phyloP scores from a whole-genome alignment of 2,888 invertebrate genomes.

The Steinernema hermaphroditum region DNA sequence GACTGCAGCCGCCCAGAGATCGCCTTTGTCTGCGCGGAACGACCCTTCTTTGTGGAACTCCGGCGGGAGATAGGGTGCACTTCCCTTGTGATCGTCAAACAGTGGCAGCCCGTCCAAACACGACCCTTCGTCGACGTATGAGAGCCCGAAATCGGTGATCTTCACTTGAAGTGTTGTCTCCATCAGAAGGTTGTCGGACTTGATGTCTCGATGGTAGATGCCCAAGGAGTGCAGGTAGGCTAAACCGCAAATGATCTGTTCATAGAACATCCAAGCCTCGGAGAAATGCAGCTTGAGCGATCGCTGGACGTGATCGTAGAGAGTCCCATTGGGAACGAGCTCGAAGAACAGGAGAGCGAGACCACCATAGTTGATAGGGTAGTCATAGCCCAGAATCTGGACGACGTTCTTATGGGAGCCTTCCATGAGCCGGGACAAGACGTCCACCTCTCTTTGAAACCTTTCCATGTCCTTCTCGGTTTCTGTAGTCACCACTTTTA shows the following conservation, averaged over 20 bases:
- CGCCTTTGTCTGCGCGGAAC: not conserved
- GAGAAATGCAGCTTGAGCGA: not conserved
- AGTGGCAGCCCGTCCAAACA: not conserved
- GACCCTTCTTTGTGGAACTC: not conserved
- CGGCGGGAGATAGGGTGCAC: not conserved
- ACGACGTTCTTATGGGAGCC: too few species aligned
- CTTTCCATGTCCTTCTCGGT: too few species aligned
- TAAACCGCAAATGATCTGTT: not conserved
- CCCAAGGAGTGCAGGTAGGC: not conserved
- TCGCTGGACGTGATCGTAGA: too few species aligned
- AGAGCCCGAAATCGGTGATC: not conserved
- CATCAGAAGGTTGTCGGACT: not conserved
- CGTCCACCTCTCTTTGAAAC: too few species aligned
- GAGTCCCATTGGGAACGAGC: too few species aligned
- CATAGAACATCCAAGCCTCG: not conserved
- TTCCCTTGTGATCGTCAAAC: not conserved
- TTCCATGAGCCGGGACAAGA: too few species aligned
- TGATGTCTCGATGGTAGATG: not conserved
- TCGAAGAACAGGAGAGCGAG: too few species aligned
- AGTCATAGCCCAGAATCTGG: too few species aligned
- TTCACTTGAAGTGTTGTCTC: not conserved
- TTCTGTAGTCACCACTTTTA: too few species aligned
- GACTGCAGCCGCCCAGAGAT: conserved; percentile 1
- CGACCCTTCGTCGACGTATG: not conserved
- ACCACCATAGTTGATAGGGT: too few species aligned